These are phyloP conservation scores for Lagopus leucura DNA, from an alignment of 2,113 vertebrate species.

Conservation along the genomic window DNA sequence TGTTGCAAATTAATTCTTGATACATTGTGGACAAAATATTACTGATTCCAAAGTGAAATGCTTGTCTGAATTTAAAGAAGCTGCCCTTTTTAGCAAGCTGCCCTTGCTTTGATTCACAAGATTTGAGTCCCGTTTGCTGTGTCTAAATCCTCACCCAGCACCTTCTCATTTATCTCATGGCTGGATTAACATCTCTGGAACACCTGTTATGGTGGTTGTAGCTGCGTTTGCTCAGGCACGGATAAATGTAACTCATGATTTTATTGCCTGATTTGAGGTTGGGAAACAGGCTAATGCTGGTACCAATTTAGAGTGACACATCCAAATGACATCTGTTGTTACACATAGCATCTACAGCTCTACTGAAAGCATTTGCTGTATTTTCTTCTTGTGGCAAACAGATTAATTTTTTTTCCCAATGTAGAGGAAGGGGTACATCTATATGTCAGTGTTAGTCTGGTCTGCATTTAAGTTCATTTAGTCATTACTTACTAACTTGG, in stretches of 20 bases:
- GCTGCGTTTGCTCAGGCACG: background rate
- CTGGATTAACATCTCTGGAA: background rate
- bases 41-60: background rate
- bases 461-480: background rate
- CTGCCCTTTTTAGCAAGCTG: background rate
- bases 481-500: background rate
- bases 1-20: background rate
- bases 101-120: background rate
- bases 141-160: background rate
- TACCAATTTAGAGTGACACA: background rate
- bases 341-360: background rate
- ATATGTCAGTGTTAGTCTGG: background rate
- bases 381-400: background rate
- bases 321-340: background rate
- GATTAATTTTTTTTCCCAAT: accelerated
- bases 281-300: background rate
- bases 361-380: background rate
- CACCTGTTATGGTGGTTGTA: background rate
- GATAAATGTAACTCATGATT: background rate
- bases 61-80: background rate
- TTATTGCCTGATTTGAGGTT: background rate
- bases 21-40: background rate
- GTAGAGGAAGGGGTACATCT: background rate
- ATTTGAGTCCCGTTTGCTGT: background rate
- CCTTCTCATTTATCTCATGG: background rate